Evolutionary conservation across 1,140 invertebrate genomes (phyloP).

Genomic region (Ooceraea biroi): DNA sequence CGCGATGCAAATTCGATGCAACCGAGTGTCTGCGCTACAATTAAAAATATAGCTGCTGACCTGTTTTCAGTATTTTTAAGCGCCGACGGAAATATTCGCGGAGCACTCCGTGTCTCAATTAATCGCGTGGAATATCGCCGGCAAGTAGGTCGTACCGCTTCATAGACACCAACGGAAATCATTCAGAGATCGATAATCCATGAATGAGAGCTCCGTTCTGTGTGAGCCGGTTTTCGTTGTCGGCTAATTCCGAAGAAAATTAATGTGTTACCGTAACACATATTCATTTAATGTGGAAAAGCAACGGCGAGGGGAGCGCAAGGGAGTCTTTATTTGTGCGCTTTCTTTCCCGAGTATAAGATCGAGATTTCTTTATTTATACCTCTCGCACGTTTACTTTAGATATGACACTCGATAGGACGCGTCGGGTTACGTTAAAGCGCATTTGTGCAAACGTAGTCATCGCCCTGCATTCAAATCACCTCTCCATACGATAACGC

Average conservation of each 20-base stretch:
- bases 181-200: conserved; percentile 34
- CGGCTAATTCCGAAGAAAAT: background rate
- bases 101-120: conserved; percentile 75
- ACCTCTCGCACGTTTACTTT: background rate
- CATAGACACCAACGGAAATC: conserved; percentile 17
- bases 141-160: conserved; percentile 70
- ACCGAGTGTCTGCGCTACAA: conserved; percentile 71
- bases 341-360: background rate
- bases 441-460: background rate
- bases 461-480: conserved; percentile 30
- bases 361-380: conserved; percentile 15
- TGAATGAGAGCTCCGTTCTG: background rate
- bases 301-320: background rate
- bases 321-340: background rate
- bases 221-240: background rate
- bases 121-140: conserved; percentile 70
- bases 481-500: background rate
- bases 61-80: conserved; percentile 79
- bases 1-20: conserved; percentile 44
- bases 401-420: background rate
- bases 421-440: background rate
- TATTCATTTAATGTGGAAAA: background rate
- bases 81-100: conserved; percentile 75
- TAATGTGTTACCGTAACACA: background rate
- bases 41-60: conserved; percentile 80